Conservation (phyloP, 1,140 invertebrate genomes). For the Drosophila tani region DNA sequence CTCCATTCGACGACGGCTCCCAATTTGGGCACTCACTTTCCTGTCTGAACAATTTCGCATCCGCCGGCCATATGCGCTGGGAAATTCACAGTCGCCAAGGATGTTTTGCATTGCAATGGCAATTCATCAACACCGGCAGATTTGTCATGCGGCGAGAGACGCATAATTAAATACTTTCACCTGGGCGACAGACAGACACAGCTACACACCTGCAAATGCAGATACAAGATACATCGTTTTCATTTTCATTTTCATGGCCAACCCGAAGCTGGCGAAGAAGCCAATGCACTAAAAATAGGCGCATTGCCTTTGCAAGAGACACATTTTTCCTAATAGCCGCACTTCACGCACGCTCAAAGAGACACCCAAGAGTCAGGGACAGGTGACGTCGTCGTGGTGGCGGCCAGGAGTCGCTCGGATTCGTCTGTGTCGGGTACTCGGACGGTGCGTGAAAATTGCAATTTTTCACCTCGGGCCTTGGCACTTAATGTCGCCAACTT, state of each 20-base stretch:
- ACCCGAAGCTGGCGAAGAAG: constrained; percentile 54
- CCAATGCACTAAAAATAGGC: constrained; percentile 78
- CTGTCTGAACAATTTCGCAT: constrained; percentile 60
- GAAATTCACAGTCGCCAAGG: constrained; percentile 58
- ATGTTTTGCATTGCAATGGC: constrained; percentile 72
- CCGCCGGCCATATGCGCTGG: constrained; percentile 39
- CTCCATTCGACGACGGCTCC: constrained; percentile 30
- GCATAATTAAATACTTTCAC: constrained; percentile 82
- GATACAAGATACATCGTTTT: constrained; percentile 31
- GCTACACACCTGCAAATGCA: constrained; percentile 40
- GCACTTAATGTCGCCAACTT: constrained; percentile 34
- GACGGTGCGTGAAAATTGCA: constrained; percentile 64
- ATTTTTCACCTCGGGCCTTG: constrained; percentile 63
- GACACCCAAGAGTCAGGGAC: constrained; percentile 38
- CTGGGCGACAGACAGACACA: constrained; percentile 30
- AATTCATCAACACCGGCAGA: constrained; percentile 69
- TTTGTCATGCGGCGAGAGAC: constrained; percentile 70
- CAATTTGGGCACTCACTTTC: constrained; percentile 71
- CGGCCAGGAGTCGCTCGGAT: constrained; percentile 20
- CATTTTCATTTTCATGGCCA: constrained; percentile 65
- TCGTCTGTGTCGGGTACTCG: background rate
- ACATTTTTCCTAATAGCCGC: constrained; percentile 73
- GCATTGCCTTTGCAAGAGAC: constrained; percentile 66
- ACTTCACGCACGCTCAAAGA: constrained; percentile 70
- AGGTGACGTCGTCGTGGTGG: constrained; percentile 14